Conservation (phyloP, 2,797 vertebrate species). For the Sarcoramphus papa region DNA sequence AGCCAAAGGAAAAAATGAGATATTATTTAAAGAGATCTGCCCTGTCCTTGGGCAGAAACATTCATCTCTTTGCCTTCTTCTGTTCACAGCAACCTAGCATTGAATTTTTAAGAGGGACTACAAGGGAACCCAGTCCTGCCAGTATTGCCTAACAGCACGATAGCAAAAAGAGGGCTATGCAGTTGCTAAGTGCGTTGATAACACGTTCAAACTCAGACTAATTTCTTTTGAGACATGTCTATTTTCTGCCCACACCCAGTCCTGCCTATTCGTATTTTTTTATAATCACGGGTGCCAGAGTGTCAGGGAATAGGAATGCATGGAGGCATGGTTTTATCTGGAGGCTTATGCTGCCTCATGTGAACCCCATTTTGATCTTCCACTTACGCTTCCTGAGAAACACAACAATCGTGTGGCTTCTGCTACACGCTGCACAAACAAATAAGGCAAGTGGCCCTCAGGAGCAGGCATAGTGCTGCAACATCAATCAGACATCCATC, state of each 20-base stretch:
- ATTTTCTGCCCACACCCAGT: neutral
- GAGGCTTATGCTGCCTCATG: neutral
- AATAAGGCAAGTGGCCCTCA: neutral
- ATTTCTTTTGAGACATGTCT: neutral
- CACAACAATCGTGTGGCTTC: neutral
- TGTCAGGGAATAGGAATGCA: neutral
- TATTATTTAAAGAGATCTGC: neutral
- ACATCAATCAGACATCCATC: neutral
- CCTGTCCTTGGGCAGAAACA: neutral
- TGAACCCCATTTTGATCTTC: neutral
- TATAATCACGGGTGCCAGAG: neutral
- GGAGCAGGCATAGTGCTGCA: neutral
- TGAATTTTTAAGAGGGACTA: neutral
- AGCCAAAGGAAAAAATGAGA: neutral
- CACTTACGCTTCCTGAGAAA: neutral
- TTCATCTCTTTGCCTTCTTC: neutral
- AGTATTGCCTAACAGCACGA: accelerated
- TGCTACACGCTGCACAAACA: neutral
- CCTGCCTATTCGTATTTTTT: neutral
- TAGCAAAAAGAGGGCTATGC: neutral
- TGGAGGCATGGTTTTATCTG: neutral
- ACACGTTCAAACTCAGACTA: neutral
- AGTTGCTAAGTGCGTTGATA: neutral
- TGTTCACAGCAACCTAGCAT: neutral
- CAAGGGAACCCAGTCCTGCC: neutral